Conservation (phyloP, 2,888 invertebrate species). For the Nysson spinosus region DNA sequence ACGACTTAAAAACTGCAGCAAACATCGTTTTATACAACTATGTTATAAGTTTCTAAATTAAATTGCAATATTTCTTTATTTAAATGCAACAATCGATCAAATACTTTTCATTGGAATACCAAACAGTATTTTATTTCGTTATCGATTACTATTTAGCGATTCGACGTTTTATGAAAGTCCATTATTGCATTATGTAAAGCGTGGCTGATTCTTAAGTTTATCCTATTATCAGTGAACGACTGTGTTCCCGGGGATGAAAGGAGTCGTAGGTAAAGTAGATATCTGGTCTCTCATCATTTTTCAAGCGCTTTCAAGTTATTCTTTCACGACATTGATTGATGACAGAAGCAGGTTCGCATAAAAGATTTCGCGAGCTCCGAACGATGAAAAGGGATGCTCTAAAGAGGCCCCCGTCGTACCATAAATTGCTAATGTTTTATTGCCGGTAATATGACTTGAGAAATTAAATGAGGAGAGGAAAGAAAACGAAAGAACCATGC, state of each 20-base stretch:
- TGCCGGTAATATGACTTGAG: conserved; percentile 23
- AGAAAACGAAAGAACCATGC: neutral
- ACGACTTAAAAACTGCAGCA: no score
- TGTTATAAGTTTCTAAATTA: no score
- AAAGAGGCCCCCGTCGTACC: conserved; percentile 41
- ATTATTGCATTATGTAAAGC: conserved; percentile 30
- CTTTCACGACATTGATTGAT: conserved; percentile 54
- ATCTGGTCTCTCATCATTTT: conserved; percentile 44
- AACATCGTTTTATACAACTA: no score
- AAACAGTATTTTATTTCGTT: no score
- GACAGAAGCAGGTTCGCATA: conserved; percentile 46
- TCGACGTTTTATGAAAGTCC: conserved; percentile 15
- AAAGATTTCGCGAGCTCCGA: conserved; percentile 45
- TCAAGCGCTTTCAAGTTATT: conserved; percentile 54
- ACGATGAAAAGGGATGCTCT: conserved; percentile 49
- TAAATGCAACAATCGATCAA: no score
- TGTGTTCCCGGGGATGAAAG: conserved; percentile 20
- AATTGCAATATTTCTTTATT: no score
- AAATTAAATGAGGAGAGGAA: neutral
- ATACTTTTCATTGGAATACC: no score
- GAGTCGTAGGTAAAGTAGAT: conserved; percentile 40
- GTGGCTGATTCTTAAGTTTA: conserved; percentile 31
- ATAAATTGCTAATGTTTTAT: conserved; percentile 55
- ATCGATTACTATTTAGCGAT: no score
- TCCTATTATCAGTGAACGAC: conserved; percentile 40